A percentile compares a stretch with the other conserved stretches of the same genome.
Evolutionary conservation across 2,888 invertebrate genomes (phyloP).

Genomic region (Globia sparganii): DNA sequence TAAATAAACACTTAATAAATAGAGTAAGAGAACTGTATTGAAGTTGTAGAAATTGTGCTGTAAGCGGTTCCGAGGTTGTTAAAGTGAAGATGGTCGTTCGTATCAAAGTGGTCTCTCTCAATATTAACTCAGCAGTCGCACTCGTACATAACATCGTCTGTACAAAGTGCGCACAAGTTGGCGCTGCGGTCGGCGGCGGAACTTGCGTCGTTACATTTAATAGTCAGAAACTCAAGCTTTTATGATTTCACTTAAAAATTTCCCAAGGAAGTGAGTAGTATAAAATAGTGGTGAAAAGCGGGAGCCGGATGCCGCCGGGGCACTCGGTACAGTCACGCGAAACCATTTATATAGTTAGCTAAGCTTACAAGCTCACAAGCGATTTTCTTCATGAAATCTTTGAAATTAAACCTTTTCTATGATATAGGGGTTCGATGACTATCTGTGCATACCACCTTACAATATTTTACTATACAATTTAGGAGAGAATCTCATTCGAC

Average conservation of each 20-base stretch:
- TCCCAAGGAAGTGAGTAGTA: constrained; percentile 57
- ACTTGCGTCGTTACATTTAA: constrained; percentile 68
- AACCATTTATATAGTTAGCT: not conserved
- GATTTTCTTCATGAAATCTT: not conserved
- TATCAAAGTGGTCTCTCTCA: constrained; percentile 29
- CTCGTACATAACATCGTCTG: not conserved
- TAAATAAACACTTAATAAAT: not conserved
- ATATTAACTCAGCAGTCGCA: not conserved
- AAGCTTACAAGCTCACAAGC: too few relatives aligned
- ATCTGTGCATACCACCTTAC: not conserved
- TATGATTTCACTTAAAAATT: constrained; percentile 67
- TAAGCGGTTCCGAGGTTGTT: constrained; percentile 5
- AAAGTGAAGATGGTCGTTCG: constrained; percentile 8
- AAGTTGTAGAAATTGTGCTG: constrained; percentile 1
- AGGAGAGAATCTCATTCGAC: not conserved
- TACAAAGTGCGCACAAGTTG: constrained; percentile 34
- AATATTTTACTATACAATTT: not conserved
- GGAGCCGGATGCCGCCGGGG: constrained; percentile 28
- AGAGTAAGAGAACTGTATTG: not conserved
- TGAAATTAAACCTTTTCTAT: too few relatives aligned
- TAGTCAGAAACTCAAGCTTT: constrained; percentile 67
- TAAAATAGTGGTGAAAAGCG: constrained; percentile 57
- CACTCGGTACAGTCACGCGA: not conserved
- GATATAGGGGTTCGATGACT: not conserved
- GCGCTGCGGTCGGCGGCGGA: constrained; percentile 39